Evolutionary conservation across 92 coral and sea anemone species (phyloP), one percentile per base, ranked within the genome.

Genomic region (Plumapathes pennacea): DNA sequence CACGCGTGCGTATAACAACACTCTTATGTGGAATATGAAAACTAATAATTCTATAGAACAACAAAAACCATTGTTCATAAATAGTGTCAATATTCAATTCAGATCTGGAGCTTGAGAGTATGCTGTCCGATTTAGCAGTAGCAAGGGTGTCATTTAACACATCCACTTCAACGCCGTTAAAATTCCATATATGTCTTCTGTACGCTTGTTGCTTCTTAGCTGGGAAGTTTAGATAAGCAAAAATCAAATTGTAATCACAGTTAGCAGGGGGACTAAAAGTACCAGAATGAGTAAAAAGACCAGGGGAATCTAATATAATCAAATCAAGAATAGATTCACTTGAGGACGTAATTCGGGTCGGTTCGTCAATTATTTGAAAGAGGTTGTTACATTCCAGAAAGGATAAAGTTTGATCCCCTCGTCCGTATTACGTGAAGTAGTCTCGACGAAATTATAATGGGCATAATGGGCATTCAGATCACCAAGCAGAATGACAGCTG

Each of bases 231-330:
- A 56, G 13, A 32, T 56, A 32, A 18, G 44, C 63, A 37, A 13
- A 37, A 37, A 56, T 56, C 39, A 56, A 12, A 3, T 30, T 28
- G 44, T 56, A 46, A 41, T 56, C 63, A 56, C 63, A 56, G 46
- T 56, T 56, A 56, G 63, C 17, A 15, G 63, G 63, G 8, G 50
- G 63, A 32, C 63, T 56, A 15, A 56, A 26, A 32, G 63, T 56
- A 8, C 63, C 63, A 31, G 54, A 28, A 29, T 14, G 26, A 17
- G 37, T 30, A 23, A 56, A 56, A 31, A 28, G 23, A 29, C 46
- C 39, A 14, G 63, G 63, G 24, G 41, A 56, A 18, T 56, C 37
- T 17, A 25, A 32, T 32, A 29, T 56, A 56, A 56, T 56, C 20
- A 56, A 17, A 56, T 56, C 63, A 14, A 56, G 37, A 28, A 28